phyloP scores from a whole-genome alignment of 1,140 invertebrate species.

The Caerostris extrusa region DNA sequence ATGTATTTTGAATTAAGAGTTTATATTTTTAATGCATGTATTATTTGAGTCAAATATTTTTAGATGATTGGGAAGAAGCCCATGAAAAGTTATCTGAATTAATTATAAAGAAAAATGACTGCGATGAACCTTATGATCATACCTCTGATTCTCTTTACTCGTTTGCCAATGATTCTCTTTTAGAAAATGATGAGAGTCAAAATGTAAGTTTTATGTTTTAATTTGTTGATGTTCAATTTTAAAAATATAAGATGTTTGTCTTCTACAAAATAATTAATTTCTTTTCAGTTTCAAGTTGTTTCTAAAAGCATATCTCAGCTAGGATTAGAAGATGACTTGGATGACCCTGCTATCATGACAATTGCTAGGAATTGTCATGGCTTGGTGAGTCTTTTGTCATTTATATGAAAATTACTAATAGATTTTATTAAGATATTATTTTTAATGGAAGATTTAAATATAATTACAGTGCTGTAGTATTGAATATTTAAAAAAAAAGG shows the following conservation, averaged over 20 bases:
- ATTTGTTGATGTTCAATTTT: not conserved
- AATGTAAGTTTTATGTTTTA: conserved; percentile 52
- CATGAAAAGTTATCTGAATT: conserved; percentile 74
- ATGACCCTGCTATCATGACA: conserved; percentile 76
- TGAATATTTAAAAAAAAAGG: no score
- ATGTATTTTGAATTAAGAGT: no score
- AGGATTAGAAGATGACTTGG: conserved; percentile 77
- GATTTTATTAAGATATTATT: no score
- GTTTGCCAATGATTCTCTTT: conserved; percentile 59
- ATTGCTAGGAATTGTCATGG: conserved; percentile 39
- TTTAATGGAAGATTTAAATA: no score
- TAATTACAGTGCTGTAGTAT: no score
- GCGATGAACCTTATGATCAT: not conserved
- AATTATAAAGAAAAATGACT: conserved; percentile 39
- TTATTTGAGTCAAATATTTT: not conserved
- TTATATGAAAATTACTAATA: not conserved
- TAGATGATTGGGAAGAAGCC: conserved; percentile 76
- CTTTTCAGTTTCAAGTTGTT: conserved; percentile 69
- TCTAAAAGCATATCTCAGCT: conserved; percentile 77
- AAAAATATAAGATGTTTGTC: not conserved
- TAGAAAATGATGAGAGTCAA: conserved; percentile 75
- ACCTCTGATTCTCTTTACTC: no score
- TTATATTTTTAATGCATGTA: no score
- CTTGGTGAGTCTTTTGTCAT: conserved; percentile 4
- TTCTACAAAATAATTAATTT: not conserved